Conservation (phyloP, 2,113 vertebrate genomes). For the Tupaia tana region DNA sequence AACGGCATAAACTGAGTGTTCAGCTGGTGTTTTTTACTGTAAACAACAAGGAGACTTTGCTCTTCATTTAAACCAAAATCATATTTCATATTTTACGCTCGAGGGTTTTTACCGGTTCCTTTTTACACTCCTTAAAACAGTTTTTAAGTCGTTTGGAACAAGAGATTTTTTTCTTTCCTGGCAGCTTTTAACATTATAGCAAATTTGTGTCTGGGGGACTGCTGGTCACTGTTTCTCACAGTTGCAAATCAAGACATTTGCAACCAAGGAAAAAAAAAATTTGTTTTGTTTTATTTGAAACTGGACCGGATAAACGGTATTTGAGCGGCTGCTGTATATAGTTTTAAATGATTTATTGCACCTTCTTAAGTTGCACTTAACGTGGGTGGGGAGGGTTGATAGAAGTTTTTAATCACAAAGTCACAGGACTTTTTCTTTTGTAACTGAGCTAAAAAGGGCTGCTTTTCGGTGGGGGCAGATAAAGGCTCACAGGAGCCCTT, state of each 20-base stretch:
- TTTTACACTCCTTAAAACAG: conserved; percentile 97
- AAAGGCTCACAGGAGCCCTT: conserved; percentile 88
- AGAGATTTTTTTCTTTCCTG: conserved; percentile 90
- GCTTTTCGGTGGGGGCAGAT: conserved; percentile 84
- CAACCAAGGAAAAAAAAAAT: conserved; percentile 86
- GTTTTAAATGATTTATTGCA: conserved; percentile 95
- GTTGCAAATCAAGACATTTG: conserved; percentile 87
- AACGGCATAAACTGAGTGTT: conserved; percentile 92
- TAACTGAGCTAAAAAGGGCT: conserved; percentile 93
- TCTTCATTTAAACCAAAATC: conserved; percentile 98
- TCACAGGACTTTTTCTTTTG: conserved; percentile 92
- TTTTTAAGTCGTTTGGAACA: conserved; percentile 97
- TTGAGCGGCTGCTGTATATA: conserved; percentile 92
- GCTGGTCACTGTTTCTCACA: conserved; percentile 86
- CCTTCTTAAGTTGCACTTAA: conserved; percentile 99
- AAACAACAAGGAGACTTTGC: conserved; percentile 94
- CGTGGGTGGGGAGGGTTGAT: conserved; percentile 90
- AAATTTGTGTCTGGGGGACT: conserved; percentile 90
- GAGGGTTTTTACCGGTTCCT: conserved; percentile 98
- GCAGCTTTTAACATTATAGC: conserved; percentile 97
- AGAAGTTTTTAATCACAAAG: conserved; percentile 98
- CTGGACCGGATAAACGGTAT: conserved; percentile 88
- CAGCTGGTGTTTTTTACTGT: conserved; percentile 98
- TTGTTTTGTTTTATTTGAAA: conserved; percentile 89
- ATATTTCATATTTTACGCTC: conserved; percentile 99